A percentile compares a stretch with the other conserved stretches of the same genome.
phyloP scores from a whole-genome alignment of 1,140 invertebrate species.

The Papilio dardanus region DNA sequence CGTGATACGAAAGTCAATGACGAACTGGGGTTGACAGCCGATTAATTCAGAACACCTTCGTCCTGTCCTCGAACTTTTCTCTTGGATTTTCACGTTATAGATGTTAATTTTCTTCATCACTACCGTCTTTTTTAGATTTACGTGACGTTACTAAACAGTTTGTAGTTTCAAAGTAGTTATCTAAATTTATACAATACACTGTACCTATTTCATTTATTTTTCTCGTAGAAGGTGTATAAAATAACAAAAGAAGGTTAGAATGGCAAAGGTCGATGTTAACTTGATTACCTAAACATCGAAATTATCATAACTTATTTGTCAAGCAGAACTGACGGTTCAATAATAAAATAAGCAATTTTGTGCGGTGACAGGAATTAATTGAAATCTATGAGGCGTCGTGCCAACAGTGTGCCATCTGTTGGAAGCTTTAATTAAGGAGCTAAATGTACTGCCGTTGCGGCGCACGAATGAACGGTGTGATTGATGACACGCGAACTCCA shows the following conservation, averaged over 20 bases:
- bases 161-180: not conserved
- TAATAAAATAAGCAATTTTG: conserved; percentile 69
- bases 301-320: conserved; percentile 46
- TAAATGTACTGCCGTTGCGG: conserved; percentile 69
- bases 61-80: conserved; percentile 35
- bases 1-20: conserved; percentile 71
- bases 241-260: too few species aligned
- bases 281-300: not conserved
- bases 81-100: conserved; percentile 38
- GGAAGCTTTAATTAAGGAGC: conserved; percentile 75
- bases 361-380: conserved; percentile 76
- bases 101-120: conserved; percentile 19
- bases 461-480: conserved; percentile 67
- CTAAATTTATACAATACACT: not conserved
- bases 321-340: conserved; percentile 45
- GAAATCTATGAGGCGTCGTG: conserved; percentile 71
- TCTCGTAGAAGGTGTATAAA: too few species aligned
- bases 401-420: conserved; percentile 67
- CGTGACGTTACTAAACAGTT: conserved; percentile 20
- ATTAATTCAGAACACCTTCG: conserved; percentile 57
- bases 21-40: conserved; percentile 64
- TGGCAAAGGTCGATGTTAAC: too few species aligned
- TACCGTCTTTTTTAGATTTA: not conserved
- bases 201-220: too few species aligned
- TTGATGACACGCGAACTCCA: conserved; percentile 57